These are phyloP conservation scores for Leptopilina drosophilae DNA, from an alignment of 2,888 invertebrate genomes.

Conservation along the genomic window DNA sequence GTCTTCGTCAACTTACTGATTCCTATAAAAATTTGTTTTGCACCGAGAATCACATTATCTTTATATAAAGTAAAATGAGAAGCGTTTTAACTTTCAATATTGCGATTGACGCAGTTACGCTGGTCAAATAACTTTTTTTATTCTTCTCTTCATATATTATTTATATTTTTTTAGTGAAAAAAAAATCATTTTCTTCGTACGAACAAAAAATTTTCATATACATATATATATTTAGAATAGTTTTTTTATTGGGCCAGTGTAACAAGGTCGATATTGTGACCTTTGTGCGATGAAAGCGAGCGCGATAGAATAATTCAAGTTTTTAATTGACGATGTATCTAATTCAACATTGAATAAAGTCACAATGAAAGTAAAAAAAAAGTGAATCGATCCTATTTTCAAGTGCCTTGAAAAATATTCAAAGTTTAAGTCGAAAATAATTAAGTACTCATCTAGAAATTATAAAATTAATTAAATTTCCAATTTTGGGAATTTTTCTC, in stretches of 20 bases:
- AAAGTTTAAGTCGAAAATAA: too few relatives aligned
- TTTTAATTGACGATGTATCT: constrained; percentile 18
- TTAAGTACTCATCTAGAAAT: too few relatives aligned
- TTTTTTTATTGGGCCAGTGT: neutral
- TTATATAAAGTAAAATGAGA: neutral
- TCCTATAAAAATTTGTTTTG: neutral
- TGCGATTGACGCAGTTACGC: neutral
- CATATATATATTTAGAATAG: neutral
- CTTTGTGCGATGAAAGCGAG: constrained; percentile 14
- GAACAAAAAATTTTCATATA: constrained; percentile 1
- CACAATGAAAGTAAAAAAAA: constrained; percentile 21
- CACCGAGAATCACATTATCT: neutral
- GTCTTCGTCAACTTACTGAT: constrained; percentile 1
- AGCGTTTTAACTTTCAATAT: neutral
- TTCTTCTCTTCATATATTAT: neutral
- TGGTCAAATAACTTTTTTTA: neutral
- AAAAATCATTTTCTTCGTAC: neutral
- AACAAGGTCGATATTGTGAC: constrained; percentile 11
- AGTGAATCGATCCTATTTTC: neutral
- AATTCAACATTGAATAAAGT: constrained; percentile 36
- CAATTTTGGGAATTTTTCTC: too few relatives aligned
- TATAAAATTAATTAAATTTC: too few relatives aligned
- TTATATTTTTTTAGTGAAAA: neutral
- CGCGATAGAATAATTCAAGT: constrained; percentile 23
- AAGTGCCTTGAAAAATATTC: neutral